Base-by-base conservation (phyloP, 1,140 invertebrate species). In the Rhynchophorus ferrugineus region DNA sequence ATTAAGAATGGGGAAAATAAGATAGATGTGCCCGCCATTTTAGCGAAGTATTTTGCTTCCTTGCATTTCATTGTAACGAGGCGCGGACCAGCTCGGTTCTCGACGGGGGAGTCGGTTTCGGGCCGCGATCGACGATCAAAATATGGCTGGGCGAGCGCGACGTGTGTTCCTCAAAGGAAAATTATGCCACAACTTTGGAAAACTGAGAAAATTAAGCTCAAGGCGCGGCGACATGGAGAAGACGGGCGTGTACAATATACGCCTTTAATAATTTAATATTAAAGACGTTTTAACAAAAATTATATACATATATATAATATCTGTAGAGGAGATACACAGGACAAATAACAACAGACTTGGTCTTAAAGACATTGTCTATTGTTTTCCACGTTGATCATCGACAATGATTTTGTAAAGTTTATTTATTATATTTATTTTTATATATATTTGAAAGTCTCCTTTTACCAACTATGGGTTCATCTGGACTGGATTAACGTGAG, bases 21-120 rank as follows among this genome's bases (percentile, higher is more conserved):
- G 64, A 66, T 64, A 64, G 62, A 66, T 66, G 64, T 58, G 64
- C 55, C 56, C 62, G 62, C 64, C 64, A 66, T 66, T 64, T 62
- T 62, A 58, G 57, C 54, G 56, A 52, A 49, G 54, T 60, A 65
- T 61, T 63, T 63, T 65, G 59, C 59, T 59, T 57, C 54, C 61
- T 49, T 61, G 61, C 61, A 64, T 66, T 66, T 66, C 64, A 63
- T 66, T 64, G 58, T 63, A 57, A 57, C 46, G 44, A 44, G 34
- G 37, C 44, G 17, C 20, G 8, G 37, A 7, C 36, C 49, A 36
- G 37, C 18, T 17, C 41, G 21, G 41, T 16, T 44, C 29, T 43
- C 21, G 51, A 54, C 43, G 5, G 18, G 11, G 18, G 21, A 24
- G 49, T 47, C 14, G 47, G 24, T 9, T 38, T 19, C 11, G 18